Conservation (phyloP, 2,888 invertebrate species). For the Lasiommata megera region DNA sequence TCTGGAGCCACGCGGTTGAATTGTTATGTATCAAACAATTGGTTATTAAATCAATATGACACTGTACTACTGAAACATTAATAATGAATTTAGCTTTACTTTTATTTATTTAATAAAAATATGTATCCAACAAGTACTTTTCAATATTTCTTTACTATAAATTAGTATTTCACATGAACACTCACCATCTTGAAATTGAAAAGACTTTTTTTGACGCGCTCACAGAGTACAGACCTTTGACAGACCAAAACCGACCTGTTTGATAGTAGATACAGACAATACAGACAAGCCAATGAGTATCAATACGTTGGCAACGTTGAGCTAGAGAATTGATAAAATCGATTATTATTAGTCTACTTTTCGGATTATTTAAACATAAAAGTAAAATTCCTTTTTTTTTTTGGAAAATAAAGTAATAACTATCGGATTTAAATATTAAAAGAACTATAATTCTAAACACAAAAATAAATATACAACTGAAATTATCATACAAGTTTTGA, state of each 20-base stretch:
- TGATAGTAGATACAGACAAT: background rate
- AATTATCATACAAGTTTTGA: too few relatives aligned
- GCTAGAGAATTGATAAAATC: too few relatives aligned
- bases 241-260: background rate
- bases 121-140: background rate
- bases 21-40: background rate
- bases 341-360: too few relatives aligned
- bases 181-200: conserved; percentile 79
- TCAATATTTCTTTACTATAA: background rate
- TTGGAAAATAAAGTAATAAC: too few relatives aligned
- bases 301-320: too few relatives aligned
- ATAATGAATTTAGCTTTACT: background rate
- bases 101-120: background rate
- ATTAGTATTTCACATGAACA: conserved; percentile 32
- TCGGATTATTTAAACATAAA: too few relatives aligned
- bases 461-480: too few relatives aligned
- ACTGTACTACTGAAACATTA: background rate
- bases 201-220: conserved; percentile 49
- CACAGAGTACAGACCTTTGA: conserved; percentile 17
- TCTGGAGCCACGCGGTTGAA: conserved; percentile 67
- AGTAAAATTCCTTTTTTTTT: too few relatives aligned
- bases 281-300: too few relatives aligned
- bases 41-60: background rate
- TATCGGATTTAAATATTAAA: too few relatives aligned
- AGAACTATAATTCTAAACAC: too few relatives aligned